Percentiles rank a stretch among this genome's conserved stretches.
phyloP scores from a whole-genome alignment of 2,888 invertebrate genomes.

The Sisyra terminalis region DNA sequence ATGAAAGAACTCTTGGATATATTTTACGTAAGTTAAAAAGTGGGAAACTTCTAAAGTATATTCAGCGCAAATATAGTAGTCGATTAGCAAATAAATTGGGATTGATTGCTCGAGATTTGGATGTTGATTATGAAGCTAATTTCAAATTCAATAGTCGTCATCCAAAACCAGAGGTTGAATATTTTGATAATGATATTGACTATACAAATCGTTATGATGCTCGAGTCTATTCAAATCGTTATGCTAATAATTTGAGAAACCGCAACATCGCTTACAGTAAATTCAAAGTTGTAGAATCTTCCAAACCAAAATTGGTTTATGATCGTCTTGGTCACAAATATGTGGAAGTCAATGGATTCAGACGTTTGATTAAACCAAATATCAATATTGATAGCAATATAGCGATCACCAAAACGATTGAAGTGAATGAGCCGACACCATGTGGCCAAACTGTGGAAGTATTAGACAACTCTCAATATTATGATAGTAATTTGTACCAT shows the following conservation, averaged over 20 bases:
- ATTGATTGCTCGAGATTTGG: conserved; percentile 3
- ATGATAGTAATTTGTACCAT: conserved; percentile 3
- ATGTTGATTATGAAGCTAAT: not conserved
- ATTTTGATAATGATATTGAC: not conserved
- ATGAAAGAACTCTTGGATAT: conserved; percentile 5
- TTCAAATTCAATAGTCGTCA: too few relatives aligned
- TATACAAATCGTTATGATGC: not conserved
- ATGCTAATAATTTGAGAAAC: not conserved
- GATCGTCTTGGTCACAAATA: conserved; percentile 20
- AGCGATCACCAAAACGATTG: conserved; percentile 1
- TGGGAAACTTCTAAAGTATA: conserved; percentile 3
- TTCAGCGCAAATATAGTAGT: conserved; percentile 4
- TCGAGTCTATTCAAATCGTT: not conserved
- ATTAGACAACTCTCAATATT: not conserved
- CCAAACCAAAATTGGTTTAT: conserved; percentile 12
- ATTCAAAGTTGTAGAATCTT: not conserved
- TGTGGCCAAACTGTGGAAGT: conserved; percentile 3
- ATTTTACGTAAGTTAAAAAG: conserved; percentile 8
- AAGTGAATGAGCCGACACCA: not conserved
- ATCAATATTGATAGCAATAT: conserved; percentile 7
- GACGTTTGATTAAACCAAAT: conserved; percentile 17
- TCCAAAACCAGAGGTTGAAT: too few relatives aligned
- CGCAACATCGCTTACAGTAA: not conserved
- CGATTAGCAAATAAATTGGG: conserved; percentile 6
- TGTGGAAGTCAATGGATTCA: conserved; percentile 18